Evolutionary conservation across 1,140 invertebrate species (phyloP).

Genomic region (Listronotus bonariensis): DNA sequence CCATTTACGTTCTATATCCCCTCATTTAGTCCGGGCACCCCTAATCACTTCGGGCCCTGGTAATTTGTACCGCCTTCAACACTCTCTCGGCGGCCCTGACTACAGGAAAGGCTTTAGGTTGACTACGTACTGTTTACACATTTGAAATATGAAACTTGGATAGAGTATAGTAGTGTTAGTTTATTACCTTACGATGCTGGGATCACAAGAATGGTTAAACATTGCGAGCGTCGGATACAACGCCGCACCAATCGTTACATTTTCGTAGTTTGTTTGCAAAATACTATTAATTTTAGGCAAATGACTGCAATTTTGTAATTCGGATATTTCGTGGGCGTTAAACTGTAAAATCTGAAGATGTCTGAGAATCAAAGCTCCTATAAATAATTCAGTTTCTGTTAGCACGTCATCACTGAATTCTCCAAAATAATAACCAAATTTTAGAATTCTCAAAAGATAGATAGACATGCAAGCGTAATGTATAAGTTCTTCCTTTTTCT

Average conservation of each 20-base stretch:
- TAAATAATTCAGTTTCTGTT: conserved; percentile 62
- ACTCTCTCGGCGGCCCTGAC: too few species aligned
- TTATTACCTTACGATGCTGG: conserved; percentile 76
- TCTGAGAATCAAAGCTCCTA: conserved; percentile 75
- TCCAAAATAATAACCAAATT: conserved; percentile 73
- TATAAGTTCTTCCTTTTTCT: conserved; percentile 78
- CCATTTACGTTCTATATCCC: too few species aligned
- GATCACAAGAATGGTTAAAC: conserved; percentile 94
- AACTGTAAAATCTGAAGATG: conserved; percentile 88
- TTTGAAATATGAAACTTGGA: too few species aligned
- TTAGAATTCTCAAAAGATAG: conserved; percentile 78
- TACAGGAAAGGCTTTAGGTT: too few species aligned
- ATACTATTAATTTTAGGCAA: conserved; percentile 53
- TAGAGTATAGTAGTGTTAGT: too few species aligned
- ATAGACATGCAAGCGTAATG: conserved; percentile 80
- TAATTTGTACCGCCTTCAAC: too few species aligned
- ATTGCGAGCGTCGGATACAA: conserved; percentile 85
- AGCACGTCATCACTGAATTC: conserved; percentile 59
- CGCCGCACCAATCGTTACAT: conserved; percentile 79
- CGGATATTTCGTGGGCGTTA: conserved; percentile 90
- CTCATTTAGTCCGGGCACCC: too few species aligned
- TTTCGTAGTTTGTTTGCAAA: conserved; percentile 62
- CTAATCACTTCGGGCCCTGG: too few species aligned
- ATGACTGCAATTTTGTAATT: conserved; percentile 63
- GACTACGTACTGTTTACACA: too few species aligned